These are phyloP conservation scores for Enhydra lutris DNA, from an alignment of 2,113 vertebrate species.

Conservation along the genomic window DNA sequence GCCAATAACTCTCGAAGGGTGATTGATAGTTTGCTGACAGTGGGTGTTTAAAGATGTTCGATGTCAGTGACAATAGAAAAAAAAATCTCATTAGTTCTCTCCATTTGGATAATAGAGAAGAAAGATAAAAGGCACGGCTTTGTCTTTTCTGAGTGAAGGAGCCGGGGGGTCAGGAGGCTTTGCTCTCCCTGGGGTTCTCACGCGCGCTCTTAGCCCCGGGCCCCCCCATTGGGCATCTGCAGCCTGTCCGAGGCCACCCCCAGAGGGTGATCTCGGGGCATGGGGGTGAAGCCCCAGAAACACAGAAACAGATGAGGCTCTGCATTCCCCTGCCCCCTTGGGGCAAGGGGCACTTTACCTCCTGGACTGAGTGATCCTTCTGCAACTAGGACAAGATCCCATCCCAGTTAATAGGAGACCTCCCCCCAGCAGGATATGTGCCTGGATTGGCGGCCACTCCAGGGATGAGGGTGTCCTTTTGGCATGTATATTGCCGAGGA, in stretches of 20 bases:
- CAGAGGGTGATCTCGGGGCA: rapidly evolving
- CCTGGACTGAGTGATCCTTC: neutral
- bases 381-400: rapidly evolving
- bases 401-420: neutral
- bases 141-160: constrained; percentile 45
- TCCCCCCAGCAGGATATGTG: rapidly evolving
- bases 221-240: neutral
- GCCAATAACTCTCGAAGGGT: neutral
- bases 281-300: neutral
- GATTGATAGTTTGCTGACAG: constrained; percentile 61
- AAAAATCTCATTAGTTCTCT: constrained; percentile 51
- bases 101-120: constrained; percentile 45
- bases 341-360: neutral
- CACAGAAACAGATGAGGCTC: no score
- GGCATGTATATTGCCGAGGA: neutral
- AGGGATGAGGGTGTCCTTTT: neutral
- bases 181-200: neutral
- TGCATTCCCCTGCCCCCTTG: rapidly evolving
- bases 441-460: neutral
- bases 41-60: constrained; percentile 51
- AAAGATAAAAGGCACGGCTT: constrained; percentile 1
- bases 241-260: neutral
- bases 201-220: rapidly evolving
- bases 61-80: constrained; percentile 39
- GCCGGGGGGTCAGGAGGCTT: neutral